phyloP scores from a whole-genome alignment of 2,888 invertebrate species.

The Cryptus armator region DNA sequence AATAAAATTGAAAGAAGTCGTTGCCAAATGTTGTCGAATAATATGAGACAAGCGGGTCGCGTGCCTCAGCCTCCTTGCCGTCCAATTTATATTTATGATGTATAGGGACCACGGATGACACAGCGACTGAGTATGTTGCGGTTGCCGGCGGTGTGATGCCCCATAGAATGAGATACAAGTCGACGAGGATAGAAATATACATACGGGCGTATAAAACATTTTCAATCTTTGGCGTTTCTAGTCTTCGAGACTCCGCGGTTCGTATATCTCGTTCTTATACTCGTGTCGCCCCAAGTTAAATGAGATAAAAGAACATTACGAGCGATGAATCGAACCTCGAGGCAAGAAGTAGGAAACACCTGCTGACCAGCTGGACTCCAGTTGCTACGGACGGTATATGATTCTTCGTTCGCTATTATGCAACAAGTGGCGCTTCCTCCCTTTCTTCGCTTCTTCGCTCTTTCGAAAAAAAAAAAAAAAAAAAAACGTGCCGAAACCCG shows the following conservation, averaged over 20 bases:
- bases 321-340: slow-evolving; percentile 3
- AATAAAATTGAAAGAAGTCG: background rate
- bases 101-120: slow-evolving; percentile 79
- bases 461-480: background rate
- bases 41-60: slow-evolving; percentile 33
- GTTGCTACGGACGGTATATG: slow-evolving; percentile 40
- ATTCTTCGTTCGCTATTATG: slow-evolving; percentile 48
- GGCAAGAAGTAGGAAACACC: slow-evolving; percentile 58
- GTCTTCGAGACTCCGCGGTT: background rate
- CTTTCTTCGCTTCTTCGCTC: slow-evolving; percentile 30
- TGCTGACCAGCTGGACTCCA: slow-evolving; percentile 69
- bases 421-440: slow-evolving; percentile 52
- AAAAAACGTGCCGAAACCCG: background rate
- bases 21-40: background rate
- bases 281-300: slow-evolving; percentile 12
- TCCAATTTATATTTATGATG: slow-evolving; percentile 79
- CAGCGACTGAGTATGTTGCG: slow-evolving; percentile 79
- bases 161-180: slow-evolving; percentile 1
- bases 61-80: slow-evolving; percentile 65
- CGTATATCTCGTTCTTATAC: background rate
- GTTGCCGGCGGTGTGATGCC: slow-evolving; percentile 61
- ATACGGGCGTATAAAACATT: slow-evolving; percentile 11
- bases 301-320: slow-evolving; percentile 10
- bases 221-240: background rate
- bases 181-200: slow-evolving; percentile 17